These are phyloP conservation scores for Zele albiditarsus DNA, from an alignment of 2,888 invertebrate species.

Conservation along the genomic window DNA sequence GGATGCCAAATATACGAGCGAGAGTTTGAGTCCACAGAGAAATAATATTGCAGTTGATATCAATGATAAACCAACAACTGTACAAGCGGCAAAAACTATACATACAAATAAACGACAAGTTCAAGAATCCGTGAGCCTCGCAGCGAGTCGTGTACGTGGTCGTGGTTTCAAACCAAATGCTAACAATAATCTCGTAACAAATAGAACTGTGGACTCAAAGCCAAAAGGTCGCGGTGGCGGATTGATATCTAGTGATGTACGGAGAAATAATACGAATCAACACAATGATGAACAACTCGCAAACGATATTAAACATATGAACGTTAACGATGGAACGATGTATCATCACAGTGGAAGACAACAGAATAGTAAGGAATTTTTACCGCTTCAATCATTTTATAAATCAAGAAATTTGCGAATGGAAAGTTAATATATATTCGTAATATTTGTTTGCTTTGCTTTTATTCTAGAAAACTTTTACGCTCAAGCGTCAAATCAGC, in stretches of 20 bases:
- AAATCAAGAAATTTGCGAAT: too few species aligned
- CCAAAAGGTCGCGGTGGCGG: slow-evolving; percentile 66
- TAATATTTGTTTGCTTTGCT: slow-evolving; percentile 32
- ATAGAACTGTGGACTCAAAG: slow-evolving; percentile 64
- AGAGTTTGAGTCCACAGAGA: slow-evolving; percentile 62
- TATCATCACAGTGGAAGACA: slow-evolving; percentile 62
- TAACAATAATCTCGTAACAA: slow-evolving; percentile 65
- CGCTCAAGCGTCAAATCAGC: slow-evolving; percentile 65
- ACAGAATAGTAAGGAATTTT: slow-evolving; percentile 63
- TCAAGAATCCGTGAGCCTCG: slow-evolving; percentile 64
- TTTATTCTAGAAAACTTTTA: slow-evolving; percentile 65
- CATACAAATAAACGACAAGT: slow-evolving; percentile 63
- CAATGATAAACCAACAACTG: slow-evolving; percentile 55
- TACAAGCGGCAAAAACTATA: slow-evolving; percentile 48
- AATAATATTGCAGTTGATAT: slow-evolving; percentile 57
- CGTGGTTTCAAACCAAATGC: slow-evolving; percentile 67
- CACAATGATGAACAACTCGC: slow-evolving; percentile 63
- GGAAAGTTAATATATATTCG: background rate
- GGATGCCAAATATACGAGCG: slow-evolving; percentile 59
- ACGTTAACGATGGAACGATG: slow-evolving; percentile 58
- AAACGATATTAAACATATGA: slow-evolving; percentile 67
- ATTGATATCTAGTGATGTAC: slow-evolving; percentile 58
- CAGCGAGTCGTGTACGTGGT: slow-evolving; percentile 64
- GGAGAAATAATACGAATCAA: slow-evolving; percentile 58
- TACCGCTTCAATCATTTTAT: background rate